Base-by-base conservation (phyloP, 2,797 vertebrate species). In the Xerus rutilus region DNA sequence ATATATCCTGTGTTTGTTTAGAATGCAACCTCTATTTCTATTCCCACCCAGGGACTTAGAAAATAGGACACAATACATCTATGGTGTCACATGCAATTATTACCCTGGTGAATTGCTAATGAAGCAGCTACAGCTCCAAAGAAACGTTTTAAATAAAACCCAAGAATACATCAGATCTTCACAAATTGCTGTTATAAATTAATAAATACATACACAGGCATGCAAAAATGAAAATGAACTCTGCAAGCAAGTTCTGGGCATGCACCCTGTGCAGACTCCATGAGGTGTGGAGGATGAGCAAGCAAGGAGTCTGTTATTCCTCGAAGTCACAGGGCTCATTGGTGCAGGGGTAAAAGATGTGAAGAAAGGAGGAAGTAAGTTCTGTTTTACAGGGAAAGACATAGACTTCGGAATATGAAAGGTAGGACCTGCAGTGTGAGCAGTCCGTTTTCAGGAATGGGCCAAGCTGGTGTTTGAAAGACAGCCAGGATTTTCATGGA, bases 131-230 rank as follows among this genome's bases (percentile, higher is more conserved):
- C 1, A 86, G 72, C 35, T 93, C 67, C 45, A 91, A 77, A 73
- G 47, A 52, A 5, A 9, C 69, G 30, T 77, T 89, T 96, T 78
- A 86, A 92, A 92, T 96, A 93, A 81, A 95, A 85, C 8, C 32
- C 17, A 81, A 86, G 30, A 79, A 87, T 91, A 93, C 14, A 81
- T 91, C 57, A 39, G 32, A 52, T 70, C 77, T 81, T 73, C 81
- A 96, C 23, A 89, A 72, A 94, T 94, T 95, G 78, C 64, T 87
- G 57, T 64, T 91, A 83, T 89, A 95, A 96, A 96, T 93, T 92
- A 95, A 86, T 95, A 96, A 95, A 78, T 76, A 65, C n/a, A 64
- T 74, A 35, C n/a, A 49, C 32, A 45, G 13, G 39, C 89, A 52
- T 59, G 74, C 32, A 59, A n/a, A 94, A 94, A 86, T 73, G 32